Evolutionary conservation across 2,797 vertebrate genomes (phyloP).

Genomic region (Typhlichthys eigenmanni): DNA sequence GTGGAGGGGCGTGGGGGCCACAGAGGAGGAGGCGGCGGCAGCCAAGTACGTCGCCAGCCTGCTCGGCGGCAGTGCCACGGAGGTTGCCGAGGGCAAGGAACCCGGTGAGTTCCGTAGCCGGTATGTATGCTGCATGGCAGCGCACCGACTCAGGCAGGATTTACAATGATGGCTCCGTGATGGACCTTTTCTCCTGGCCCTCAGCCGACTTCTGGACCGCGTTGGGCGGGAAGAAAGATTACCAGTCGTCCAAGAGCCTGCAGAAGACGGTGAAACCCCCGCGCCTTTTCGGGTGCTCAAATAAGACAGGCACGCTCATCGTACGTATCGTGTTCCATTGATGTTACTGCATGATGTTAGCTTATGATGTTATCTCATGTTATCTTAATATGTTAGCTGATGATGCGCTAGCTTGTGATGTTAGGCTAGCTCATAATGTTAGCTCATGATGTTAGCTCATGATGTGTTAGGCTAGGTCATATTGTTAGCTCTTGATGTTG

Average conservation of each 20-base stretch:
- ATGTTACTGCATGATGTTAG: background rate
- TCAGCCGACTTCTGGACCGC: slow-evolving; percentile 74
- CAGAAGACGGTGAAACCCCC: slow-evolving; percentile 53
- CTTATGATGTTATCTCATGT: too few relatives aligned
- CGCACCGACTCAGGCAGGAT: background rate
- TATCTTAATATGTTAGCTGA: background rate
- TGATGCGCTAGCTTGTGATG: too few relatives aligned
- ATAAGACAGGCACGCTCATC: slow-evolving; percentile 74
- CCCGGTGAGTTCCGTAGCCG: slow-evolving; percentile 52
- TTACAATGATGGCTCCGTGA: too few relatives aligned
- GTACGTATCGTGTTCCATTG: slow-evolving; percentile 55
- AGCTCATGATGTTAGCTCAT: too few relatives aligned
- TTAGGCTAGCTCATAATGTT: too few relatives aligned
- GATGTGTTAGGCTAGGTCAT: too few relatives aligned
- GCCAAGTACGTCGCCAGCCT: slow-evolving; percentile 60
- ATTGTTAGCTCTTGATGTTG: too few relatives aligned
- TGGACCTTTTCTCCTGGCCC: background rate
- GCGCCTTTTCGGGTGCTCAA: slow-evolving; percentile 77
- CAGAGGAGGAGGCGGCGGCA: slow-evolving; percentile 59
- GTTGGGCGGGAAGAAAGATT: slow-evolving; percentile 74
- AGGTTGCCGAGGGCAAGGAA: slow-evolving; percentile 70
- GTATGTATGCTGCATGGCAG: background rate
- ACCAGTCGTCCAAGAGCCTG: slow-evolving; percentile 72
- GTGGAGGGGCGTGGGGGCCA: slow-evolving; percentile 74
- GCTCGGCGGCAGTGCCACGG: slow-evolving; percentile 58